Base-by-base conservation (phyloP, 2,888 invertebrate genomes). In the Apodemia duryi region DNA sequence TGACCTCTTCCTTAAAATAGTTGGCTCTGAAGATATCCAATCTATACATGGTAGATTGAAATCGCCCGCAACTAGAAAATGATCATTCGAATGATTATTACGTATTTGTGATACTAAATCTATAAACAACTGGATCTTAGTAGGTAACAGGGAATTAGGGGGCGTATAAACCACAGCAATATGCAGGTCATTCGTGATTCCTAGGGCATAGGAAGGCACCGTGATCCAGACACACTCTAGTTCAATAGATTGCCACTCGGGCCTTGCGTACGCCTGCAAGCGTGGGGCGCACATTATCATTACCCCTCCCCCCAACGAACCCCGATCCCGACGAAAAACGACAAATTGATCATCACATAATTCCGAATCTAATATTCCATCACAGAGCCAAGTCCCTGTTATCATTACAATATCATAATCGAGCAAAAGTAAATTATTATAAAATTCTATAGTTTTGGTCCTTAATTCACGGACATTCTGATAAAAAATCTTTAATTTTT, bases 11-110 rank as follows among this genome's bases (percentile, higher is more conserved):
- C 35, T 35, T 35, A 35, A 35, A 35, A 35, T 21, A 21, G 21
- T 1, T 21, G 21, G 21, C 21, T 21, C 21, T 21, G n/a, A 52
- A 0, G 63, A 11, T 10, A 11, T 61, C 71, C 71, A 71, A 5
- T 66, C 49, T 9, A 69, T 52, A 63, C 65, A 66, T 0, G 67
- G 65, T 11, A 71, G 28, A 52, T 71, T 21, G 21, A 21, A 21
- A 21, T 21, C 21, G 21, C 21, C 21, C 21, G 21, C 21, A 21
- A 21, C 21, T 71, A 71, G n/a, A 13, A 68, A 54, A 29, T 49
- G 7, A 49, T 71, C 69, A 32, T 64, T 54, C 21, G 65, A 64
- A 28, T 68, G 46, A n/a, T 32, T 57, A 35, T 57, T 38, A 13
- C 38, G 32, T 57, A 65, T 28, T 46, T 46, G 54, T 52, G 54